Evolutionary conservation across 2,888 invertebrate genomes (phyloP).

Genomic region (Anoplius nigerrimus): DNA sequence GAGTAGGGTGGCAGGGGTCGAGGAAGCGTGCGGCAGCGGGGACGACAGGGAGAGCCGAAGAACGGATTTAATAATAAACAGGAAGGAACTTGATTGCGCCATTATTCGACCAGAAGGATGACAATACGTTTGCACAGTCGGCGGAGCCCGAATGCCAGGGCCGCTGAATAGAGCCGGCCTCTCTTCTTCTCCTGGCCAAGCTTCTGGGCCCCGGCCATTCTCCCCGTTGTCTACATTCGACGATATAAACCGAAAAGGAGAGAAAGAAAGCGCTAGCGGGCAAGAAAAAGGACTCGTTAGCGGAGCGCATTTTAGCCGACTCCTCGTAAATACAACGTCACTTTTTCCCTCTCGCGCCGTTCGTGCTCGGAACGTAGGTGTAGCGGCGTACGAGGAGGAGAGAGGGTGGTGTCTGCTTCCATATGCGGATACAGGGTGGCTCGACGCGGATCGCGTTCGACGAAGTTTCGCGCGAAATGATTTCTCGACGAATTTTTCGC

Average conservation of each 20-base stretch:
- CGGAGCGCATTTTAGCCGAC: conserved; percentile 1
- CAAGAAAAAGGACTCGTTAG: conserved; percentile 11
- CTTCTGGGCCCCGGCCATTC: not conserved
- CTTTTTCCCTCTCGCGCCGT: not conserved
- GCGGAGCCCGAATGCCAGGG: conserved; percentile 1
- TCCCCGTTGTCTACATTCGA: conserved; percentile 3
- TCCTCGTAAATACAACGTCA: not conserved
- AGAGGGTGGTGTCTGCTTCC: too few relatives aligned
- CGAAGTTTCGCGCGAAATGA: too few relatives aligned
- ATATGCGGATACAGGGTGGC: too few relatives aligned
- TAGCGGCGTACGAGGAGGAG: too few relatives aligned
- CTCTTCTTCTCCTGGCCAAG: not conserved
- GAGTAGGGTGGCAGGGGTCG: too few relatives aligned
- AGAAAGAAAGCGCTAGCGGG: not conserved
- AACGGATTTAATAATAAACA: conserved; percentile 47
- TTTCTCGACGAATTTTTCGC: too few relatives aligned
- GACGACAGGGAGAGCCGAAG: too few relatives aligned
- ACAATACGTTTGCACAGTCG: conserved; percentile 15
- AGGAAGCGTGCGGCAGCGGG: too few relatives aligned
- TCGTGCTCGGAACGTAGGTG: too few relatives aligned
- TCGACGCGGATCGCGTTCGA: too few relatives aligned
- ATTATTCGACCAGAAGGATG: conserved; percentile 30
- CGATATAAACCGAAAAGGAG: conserved; percentile 2
- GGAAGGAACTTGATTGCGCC: conserved; percentile 49
- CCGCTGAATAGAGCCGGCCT: conserved; percentile 5